Evolutionary conservation across 2,113 vertebrate genomes (phyloP).

Genomic region (Xenus cinereus): DNA sequence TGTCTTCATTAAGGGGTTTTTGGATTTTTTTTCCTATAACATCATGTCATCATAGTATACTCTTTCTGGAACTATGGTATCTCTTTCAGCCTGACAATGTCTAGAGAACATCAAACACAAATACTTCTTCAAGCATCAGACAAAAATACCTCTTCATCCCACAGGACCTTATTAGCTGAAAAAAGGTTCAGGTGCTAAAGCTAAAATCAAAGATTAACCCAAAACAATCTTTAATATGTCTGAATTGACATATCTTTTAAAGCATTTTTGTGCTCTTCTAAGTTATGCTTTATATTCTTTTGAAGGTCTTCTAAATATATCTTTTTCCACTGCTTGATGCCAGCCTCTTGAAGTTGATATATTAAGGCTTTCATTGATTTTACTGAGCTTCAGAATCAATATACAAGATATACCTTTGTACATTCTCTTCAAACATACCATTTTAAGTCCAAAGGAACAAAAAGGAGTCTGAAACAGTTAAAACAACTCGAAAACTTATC

Average conservation of each 20-base stretch:
- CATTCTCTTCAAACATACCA: slow-evolving; percentile 16
- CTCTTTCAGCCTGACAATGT: neutral
- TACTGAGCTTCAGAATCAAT: slow-evolving; percentile 47
- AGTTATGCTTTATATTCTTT: slow-evolving; percentile 9
- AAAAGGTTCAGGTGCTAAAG: slow-evolving; percentile 14
- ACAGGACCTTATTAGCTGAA: slow-evolving; percentile 17
- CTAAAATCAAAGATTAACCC: slow-evolving; percentile 40
- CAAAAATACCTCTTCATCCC: slow-evolving; percentile 21
- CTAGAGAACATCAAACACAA: slow-evolving; percentile 33
- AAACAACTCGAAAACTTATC: slow-evolving; percentile 5
- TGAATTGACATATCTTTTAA: slow-evolving; percentile 12
- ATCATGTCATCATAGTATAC: neutral
- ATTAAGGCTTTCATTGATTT: slow-evolving; percentile 56
- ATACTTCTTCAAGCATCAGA: slow-evolving; percentile 16
- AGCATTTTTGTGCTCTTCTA: neutral
- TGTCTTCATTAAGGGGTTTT: neutral
- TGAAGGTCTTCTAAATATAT: slow-evolving; percentile 26
- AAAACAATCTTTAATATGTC: slow-evolving; percentile 31
- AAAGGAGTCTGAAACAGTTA: slow-evolving; percentile 20
- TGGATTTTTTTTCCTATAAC: neutral
- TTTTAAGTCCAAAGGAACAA: slow-evolving; percentile 6
- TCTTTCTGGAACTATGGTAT: neutral
- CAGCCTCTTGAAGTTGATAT: slow-evolving; percentile 34
- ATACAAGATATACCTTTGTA: slow-evolving; percentile 48
- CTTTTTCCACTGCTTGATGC: neutral